Conservation (phyloP, 2,888 invertebrate species). For the Sceliomorpha sp. region DNA sequence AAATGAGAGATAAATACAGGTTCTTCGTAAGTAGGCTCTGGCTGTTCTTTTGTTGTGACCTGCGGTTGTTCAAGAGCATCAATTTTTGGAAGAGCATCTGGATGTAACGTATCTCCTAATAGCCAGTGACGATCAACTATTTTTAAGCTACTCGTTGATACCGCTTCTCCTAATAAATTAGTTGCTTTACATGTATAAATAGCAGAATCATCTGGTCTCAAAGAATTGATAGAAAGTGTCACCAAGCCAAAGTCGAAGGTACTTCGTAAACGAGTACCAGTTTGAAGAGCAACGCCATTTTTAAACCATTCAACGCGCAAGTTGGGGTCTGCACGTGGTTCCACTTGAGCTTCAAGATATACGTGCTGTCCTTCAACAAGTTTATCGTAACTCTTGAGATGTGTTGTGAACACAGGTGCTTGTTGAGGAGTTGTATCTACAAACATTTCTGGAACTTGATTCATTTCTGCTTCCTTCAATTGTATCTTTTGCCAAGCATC, state of each 20-base stretch:
- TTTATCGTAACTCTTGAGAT: conserved; percentile 91
- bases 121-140: conserved; percentile 94
- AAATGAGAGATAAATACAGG: conserved; percentile 95
- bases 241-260: conserved; percentile 98
- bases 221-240: conserved; percentile 92
- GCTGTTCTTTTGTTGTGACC: conserved; percentile 84
- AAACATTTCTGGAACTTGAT: conserved; percentile 93
- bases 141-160: conserved; percentile 94
- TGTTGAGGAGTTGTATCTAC: conserved; percentile 92
- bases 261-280: conserved; percentile 93
- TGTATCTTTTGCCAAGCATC: conserved; percentile 96
- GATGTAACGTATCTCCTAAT: conserved; percentile 92
- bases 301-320: conserved; percentile 95
- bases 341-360: conserved; percentile 93
- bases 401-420: conserved; percentile 97
- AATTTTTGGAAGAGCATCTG: conserved; percentile 92
- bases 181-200: conserved; percentile 97
- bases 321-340: conserved; percentile 93
- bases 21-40: conserved; percentile 90
- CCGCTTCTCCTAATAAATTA: conserved; percentile 96
- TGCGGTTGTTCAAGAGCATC: conserved; percentile 92
- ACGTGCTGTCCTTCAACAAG: conserved; percentile 93
- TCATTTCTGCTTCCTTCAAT: conserved; percentile 94
- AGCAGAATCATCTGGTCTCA: conserved; percentile 95
- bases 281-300: conserved; percentile 92